These are phyloP conservation scores for Thymallus thymallus DNA, from an alignment of 2,113 vertebrate genomes.

Conservation along the genomic window DNA sequence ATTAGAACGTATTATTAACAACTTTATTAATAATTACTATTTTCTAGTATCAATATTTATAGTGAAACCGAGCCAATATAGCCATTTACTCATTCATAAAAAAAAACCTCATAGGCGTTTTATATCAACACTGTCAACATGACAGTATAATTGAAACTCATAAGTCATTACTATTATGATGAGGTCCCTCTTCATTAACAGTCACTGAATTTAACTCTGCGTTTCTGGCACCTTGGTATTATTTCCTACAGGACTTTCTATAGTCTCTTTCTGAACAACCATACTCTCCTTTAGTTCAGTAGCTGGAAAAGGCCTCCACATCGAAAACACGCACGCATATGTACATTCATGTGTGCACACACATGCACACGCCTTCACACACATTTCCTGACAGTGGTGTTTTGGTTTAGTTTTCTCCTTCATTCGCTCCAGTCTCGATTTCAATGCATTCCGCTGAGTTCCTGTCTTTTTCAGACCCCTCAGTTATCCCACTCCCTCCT, in stretches of 20 bases:
- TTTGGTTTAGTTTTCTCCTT: constrained; percentile 18
- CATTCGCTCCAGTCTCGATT: constrained; percentile 21
- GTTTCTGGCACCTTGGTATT: constrained; percentile 56
- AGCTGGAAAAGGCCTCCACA: not conserved
- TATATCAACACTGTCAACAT: constrained; percentile 64
- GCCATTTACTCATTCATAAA: constrained; percentile 53
- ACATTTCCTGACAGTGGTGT: constrained; percentile 10
- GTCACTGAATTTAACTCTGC: constrained; percentile 68
- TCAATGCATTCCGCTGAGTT: constrained; percentile 19
- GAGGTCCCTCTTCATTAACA: constrained; percentile 43
- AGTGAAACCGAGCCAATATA: constrained; percentile 63
- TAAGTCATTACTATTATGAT: constrained; percentile 48
- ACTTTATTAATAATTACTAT: constrained; percentile 70
- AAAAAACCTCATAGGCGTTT: constrained; percentile 38
- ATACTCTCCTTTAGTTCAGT: not conserved
- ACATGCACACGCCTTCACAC: constrained; percentile 11
- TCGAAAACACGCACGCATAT: constrained; percentile 5
- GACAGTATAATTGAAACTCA: constrained; percentile 61
- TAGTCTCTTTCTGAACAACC: not conserved
- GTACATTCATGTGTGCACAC: constrained; percentile 36
- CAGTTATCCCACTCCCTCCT: constrained; percentile 30
- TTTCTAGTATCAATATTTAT: constrained; percentile 59
- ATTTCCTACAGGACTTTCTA: constrained; percentile 46
- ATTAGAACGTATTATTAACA: constrained; percentile 37
- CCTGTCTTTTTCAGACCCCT: constrained; percentile 43